Base-by-base conservation (phyloP, 1,140 invertebrate species). In the Orchesella cincta region DNA sequence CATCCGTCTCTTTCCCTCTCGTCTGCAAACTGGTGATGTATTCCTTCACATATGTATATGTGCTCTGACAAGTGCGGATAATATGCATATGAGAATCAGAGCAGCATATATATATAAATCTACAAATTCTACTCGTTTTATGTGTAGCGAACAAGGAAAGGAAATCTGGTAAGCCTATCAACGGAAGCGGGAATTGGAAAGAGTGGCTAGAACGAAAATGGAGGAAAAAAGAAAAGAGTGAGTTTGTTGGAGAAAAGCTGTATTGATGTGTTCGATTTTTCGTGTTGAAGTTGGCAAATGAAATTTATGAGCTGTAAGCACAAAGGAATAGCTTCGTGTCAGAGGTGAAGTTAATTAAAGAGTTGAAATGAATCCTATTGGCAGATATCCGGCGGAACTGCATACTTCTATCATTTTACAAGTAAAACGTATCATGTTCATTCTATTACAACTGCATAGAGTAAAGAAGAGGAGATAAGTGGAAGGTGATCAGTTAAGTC, bases 291-390 rank as follows among this genome's bases (percentile, higher is more conserved):
- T 67, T 57, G 62, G 62, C 31, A 33, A 33, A 67, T 67, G 62
- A 67, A 67, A 67, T 67, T 67, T 67, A 67, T 67, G 31, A 33
- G 62, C 28, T 33, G 62, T 33, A 67, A 67, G 62, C 31, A 67
- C 28, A 67, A 67, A 31, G 62, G 62, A 67, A 67, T 67, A 29
- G 62, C 26, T 3, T 33, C 12, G 31, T 67, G 62, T 67, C 62
- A 67, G 62, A 67, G 62, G 62, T 67, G 62, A 67, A 67, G 62
- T 67, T 67, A 67, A 67, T 67, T 67, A 67, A 67, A 67, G 62
- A 67, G 62, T 67, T 67, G 62, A 67, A 67, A 67, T 31, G 62
- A 67, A 67, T 16, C 26, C 62, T 31, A 33, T 67, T 67, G 54
- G 62, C 62, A 67, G 31, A 46, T 12, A 46, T 46, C 28, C 5